Evolutionary conservation across 2,888 invertebrate genomes (phyloP).

Genomic region (Clivina fossor): DNA sequence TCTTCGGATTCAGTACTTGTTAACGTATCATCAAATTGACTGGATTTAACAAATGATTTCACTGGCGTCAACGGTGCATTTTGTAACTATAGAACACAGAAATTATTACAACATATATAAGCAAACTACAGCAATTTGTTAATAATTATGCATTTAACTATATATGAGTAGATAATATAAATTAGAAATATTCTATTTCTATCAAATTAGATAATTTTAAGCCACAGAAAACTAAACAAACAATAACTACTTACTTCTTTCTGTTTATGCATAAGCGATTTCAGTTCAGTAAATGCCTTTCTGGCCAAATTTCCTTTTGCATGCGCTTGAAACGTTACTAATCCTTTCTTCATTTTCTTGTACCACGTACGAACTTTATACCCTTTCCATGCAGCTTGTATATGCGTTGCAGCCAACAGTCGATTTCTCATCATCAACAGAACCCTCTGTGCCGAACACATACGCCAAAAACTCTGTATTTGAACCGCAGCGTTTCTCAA

Average conservation of each 20-base stretch:
- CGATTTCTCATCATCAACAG: conserved; percentile 54
- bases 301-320: conserved; percentile 69
- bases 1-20: conserved; percentile 58
- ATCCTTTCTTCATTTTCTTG: conserved; percentile 60
- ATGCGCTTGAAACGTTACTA: conserved; percentile 71
- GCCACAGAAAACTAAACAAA: no score
- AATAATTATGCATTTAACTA: no score
- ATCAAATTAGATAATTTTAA: no score
- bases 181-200: no score
- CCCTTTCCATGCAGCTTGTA: conserved; percentile 81
- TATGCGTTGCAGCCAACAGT: conserved; percentile 63
- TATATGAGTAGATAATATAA: no score
- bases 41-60: conserved; percentile 10
- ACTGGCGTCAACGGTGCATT: conserved; percentile 8
- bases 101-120: no score
- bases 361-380: conserved; percentile 69
- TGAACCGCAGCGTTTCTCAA: conserved; percentile 72
- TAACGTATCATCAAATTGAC: conserved; percentile 54
- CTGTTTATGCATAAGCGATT: conserved; percentile 34
- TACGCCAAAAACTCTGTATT: conserved; percentile 74
- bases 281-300: conserved; percentile 56
- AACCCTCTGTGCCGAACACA: conserved; percentile 63
- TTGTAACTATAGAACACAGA: background rate
- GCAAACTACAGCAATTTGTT: no score
- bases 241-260: conserved; percentile 37